phyloP scores from a whole-genome alignment of 2,888 invertebrate genomes.

The Lottia gigantea region DNA sequence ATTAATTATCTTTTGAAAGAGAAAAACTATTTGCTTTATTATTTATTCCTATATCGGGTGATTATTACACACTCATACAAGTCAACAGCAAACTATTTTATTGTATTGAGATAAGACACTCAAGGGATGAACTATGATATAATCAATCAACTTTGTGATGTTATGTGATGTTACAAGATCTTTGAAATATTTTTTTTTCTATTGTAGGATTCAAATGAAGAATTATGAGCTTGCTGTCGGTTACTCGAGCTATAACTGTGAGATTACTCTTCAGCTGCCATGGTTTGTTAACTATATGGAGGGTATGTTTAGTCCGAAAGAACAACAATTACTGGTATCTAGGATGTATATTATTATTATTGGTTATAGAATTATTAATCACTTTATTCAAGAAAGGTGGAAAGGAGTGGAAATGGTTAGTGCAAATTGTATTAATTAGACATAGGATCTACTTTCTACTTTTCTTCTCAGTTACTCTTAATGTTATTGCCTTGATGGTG shows the following conservation, averaged over 20 bases:
- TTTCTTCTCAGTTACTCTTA: background rate
- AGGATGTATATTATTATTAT: constrained; percentile 82
- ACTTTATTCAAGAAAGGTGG: constrained; percentile 90
- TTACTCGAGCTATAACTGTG: constrained; percentile 63
- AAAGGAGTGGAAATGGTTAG: constrained; percentile 96
- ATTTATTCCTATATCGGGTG: too few relatives aligned
- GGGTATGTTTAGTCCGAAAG: constrained; percentile 83
- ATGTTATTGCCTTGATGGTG: background rate
- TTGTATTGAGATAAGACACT: too few relatives aligned
- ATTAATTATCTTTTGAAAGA: too few relatives aligned
- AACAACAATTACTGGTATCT: constrained; percentile 82
- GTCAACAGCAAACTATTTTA: too few relatives aligned
- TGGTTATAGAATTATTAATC: constrained; percentile 89
- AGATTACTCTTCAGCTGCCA: constrained; percentile 75
- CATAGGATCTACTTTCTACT: background rate
- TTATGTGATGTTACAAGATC: too few relatives aligned
- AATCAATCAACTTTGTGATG: too few relatives aligned
- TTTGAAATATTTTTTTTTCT: background rate
- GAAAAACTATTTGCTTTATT: too few relatives aligned
- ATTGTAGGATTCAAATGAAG: constrained; percentile 12
- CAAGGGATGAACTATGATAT: too few relatives aligned
- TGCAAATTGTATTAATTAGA: too few relatives aligned
- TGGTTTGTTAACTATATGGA: constrained; percentile 89
- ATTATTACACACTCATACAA: too few relatives aligned
- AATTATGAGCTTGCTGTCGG: constrained; percentile 56